Percentiles rank a stretch among this genome's conserved stretches.
Conservation (phyloP, 2,888 invertebrate genomes). For the Carabus problematicus region DNA sequence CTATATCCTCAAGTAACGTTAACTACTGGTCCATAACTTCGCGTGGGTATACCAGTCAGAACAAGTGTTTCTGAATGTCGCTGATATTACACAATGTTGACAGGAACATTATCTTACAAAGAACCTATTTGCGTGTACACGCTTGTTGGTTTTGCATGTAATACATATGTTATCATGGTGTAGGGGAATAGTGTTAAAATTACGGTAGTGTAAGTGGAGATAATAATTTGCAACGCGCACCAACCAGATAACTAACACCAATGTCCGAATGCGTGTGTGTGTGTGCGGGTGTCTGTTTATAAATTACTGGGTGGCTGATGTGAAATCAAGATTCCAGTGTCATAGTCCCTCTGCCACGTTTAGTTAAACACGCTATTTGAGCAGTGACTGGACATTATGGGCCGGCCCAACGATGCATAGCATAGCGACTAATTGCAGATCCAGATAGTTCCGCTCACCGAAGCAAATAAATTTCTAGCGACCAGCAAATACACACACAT, state of each 20-base stretch:
- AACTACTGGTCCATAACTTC: neutral
- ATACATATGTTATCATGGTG: no score
- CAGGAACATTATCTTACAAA: neutral
- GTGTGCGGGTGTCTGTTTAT: slow-evolving; percentile 4
- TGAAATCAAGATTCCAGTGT: slow-evolving; percentile 38
- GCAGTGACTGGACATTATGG: slow-evolving; percentile 37
- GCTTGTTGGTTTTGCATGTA: no score
- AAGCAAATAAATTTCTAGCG: slow-evolving; percentile 50
- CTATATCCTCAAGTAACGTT: no score
- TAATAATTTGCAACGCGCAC: slow-evolving; percentile 9
- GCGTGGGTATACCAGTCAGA: no score
- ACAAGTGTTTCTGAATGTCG: no score
- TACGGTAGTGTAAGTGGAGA: slow-evolving; percentile 9
- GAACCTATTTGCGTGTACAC: no score
- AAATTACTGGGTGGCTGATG: slow-evolving; percentile 32
- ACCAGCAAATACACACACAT: slow-evolving; percentile 22
- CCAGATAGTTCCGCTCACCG: slow-evolving; percentile 53
- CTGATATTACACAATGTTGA: no score
- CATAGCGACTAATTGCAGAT: slow-evolving; percentile 50
- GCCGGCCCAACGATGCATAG: slow-evolving; percentile 31
- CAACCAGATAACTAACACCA: no score
- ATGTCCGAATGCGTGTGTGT: neutral
- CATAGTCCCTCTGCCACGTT: slow-evolving; percentile 35
- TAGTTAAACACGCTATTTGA: slow-evolving; percentile 41
- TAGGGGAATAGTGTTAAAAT: slow-evolving; percentile 21